Evolutionary conservation across 2,888 invertebrate species (phyloP), one percentile per base, ranked within the genome.

Genomic region (Empis livida): DNA sequence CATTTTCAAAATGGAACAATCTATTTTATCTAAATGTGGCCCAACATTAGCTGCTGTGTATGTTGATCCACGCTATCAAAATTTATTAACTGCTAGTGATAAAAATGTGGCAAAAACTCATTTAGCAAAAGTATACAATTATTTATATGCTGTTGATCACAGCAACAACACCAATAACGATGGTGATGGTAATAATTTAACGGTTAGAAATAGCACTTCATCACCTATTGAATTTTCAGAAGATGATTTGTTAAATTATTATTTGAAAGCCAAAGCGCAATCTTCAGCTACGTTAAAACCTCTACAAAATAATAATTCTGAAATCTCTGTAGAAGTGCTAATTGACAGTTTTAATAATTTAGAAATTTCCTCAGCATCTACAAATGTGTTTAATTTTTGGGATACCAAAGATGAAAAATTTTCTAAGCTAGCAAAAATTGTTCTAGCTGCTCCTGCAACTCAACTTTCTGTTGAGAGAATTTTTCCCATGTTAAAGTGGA

Each of bases 321-420:
- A n/a, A n/a, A n/a, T n/a, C n/a, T 9, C 8, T 10, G 10, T 9
- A 8, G 13, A 35, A 35, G 6, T 38, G 14, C 32, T 41, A 13
- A 16, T 41, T 13, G 41, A 41, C 23, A n/a, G n/a, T n/a, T n/a
- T n/a, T n/a, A n/a, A n/a, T n/a, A n/a, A n/a, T n/a, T n/a, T n/a
- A n/a, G n/a, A 17, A 41, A 10, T 16, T 41, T 41, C 20, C 16
- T 41, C 16, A 41, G 10, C 16, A 20, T 8, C 13, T 10, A 42
- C 42, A 23, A 23, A 42, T 42, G 27, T 42, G 15, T 42, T 42
- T 13, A 27, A 42, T 23, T 42, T 42, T 42, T 42, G 42, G 42
- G 14, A n/a, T 27, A 42, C 9, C n/a, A 42, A 42, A 42, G 27
- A 39, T 40, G 10, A 6, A 15, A 39, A 15, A 39, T 27, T 45